A percentile compares a stretch with the other conserved stretches of the same genome.
These are phyloP conservation scores for Nomia melanderi DNA, from an alignment of 1,140 invertebrate species.

Conservation along the genomic window DNA sequence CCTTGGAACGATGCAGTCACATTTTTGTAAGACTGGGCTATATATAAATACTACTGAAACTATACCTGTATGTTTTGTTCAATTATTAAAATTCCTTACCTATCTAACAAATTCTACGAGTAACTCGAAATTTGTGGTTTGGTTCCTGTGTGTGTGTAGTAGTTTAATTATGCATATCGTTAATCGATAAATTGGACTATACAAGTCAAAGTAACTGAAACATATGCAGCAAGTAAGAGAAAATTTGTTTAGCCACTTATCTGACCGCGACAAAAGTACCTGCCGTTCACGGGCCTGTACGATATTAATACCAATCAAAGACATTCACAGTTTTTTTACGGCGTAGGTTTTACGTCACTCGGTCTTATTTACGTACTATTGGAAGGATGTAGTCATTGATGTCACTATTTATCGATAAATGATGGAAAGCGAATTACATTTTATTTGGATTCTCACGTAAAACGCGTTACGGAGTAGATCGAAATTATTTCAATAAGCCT, in stretches of 20 bases:
- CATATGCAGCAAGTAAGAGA: not conserved
- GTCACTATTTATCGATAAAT: constrained; percentile 52
- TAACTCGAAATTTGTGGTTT: constrained; percentile 67
- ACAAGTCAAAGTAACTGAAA: constrained; percentile 24
- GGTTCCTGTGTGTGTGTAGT: constrained; percentile 66
- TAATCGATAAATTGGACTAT: constrained; percentile 58
- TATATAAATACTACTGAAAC: constrained; percentile 81
- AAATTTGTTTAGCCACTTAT: constrained; percentile 30
- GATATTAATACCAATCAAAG: constrained; percentile 14
- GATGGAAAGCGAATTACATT: constrained; percentile 44
- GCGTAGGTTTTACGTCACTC: constrained; percentile 1
- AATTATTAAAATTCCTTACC: constrained; percentile 75
- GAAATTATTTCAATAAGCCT: constrained; percentile 34
- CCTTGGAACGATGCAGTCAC: constrained; percentile 78
- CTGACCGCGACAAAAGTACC: constrained; percentile 41
- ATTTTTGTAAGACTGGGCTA: constrained; percentile 82
- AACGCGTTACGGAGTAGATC: constrained; percentile 45
- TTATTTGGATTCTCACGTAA: constrained; percentile 52
- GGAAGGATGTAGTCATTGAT: constrained; percentile 39
- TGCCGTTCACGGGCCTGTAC: constrained; percentile 41
- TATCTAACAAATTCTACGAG: constrained; percentile 71
- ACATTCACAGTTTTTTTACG: constrained; percentile 3
- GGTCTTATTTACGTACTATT: constrained; percentile 32
- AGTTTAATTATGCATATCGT: constrained; percentile 66
- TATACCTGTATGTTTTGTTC: constrained; percentile 77